Evolutionary conservation across 2,113 vertebrate species (phyloP).

Genomic region (Microtus pennsylvanicus): DNA sequence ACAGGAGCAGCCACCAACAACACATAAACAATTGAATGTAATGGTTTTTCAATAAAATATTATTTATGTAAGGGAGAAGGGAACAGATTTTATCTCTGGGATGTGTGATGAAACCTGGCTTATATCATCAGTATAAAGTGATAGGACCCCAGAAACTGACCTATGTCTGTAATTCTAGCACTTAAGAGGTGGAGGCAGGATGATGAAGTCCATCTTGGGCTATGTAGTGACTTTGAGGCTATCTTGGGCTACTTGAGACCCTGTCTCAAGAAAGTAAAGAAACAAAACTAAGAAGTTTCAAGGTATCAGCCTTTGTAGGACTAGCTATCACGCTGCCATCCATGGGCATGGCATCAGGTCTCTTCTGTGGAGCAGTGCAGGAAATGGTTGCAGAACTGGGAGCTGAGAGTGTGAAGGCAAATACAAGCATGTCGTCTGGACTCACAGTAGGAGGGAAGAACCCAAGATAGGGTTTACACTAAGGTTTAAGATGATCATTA

Average conservation of each 20-base stretch:
- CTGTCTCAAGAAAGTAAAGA: neutral
- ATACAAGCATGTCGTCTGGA: neutral
- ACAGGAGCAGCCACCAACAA: neutral
- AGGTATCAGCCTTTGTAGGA: neutral
- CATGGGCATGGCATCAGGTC: neutral
- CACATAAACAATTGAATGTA: neutral
- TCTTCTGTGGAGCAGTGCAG: neutral
- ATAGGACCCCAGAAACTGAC: neutral
- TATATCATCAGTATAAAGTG: neutral
- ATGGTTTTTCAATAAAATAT: neutral
- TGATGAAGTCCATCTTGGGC: neutral
- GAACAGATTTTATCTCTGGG: neutral
- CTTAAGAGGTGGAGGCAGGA: neutral
- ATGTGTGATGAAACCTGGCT: neutral
- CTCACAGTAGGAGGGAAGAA: neutral
- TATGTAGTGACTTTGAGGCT: neutral
- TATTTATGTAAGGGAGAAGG: neutral
- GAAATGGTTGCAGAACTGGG: neutral
- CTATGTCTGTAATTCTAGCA: neutral
- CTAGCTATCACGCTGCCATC: neutral
- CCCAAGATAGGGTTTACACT: neutral
- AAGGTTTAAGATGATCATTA: slow-evolving; percentile 8
- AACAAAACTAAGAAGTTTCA: neutral
- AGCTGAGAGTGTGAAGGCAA: neutral
- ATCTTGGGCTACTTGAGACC: neutral